Evolutionary conservation across 2,797 vertebrate genomes (phyloP).

Genomic region (Ctenosaura bakeri): DNA sequence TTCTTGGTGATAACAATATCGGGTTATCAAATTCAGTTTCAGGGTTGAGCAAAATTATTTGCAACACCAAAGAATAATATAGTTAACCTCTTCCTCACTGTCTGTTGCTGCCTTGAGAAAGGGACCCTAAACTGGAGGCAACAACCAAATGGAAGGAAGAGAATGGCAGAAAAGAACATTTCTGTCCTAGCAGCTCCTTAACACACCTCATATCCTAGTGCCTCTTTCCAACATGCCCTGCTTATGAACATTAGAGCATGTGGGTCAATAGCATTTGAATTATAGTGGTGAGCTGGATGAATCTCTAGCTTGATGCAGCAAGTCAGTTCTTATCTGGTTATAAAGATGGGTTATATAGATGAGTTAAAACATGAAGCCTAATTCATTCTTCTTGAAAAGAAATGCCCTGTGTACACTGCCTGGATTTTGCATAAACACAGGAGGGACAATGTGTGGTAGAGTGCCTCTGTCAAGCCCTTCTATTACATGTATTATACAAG

Average conservation of each 20-base stretch:
- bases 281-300: not conserved
- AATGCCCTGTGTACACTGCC: not conserved
- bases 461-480: not conserved
- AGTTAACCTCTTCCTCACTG: not conserved
- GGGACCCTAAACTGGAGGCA: not conserved
- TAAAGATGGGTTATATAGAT: not conserved
- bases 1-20: not conserved
- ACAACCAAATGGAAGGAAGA: not conserved
- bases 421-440: not conserved
- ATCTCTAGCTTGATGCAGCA: not conserved
- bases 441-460: not conserved
- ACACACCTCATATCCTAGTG: not conserved
- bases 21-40: not conserved
- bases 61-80: no score
- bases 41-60: not conserved
- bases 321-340: not conserved
- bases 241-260: not conserved
- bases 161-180: not conserved
- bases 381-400: not conserved
- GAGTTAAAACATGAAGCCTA: not conserved
- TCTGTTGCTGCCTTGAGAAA: not conserved
- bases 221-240: not conserved
- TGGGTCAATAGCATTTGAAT: not conserved
- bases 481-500: not conserved
- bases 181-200: no score